phyloP scores from a whole-genome alignment of 1,140 invertebrate species.

The Drosophila seguyi region DNA sequence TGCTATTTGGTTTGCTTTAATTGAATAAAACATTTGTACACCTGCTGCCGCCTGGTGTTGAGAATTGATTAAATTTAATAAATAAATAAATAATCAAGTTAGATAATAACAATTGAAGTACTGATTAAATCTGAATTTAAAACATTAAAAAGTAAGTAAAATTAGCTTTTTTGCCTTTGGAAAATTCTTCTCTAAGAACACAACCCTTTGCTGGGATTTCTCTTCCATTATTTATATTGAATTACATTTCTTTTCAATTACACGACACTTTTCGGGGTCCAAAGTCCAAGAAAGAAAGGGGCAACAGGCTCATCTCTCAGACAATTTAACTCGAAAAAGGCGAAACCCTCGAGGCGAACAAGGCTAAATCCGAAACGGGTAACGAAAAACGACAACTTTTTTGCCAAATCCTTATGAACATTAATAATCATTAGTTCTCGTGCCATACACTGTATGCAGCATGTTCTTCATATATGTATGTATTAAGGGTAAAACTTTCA shows the following conservation, averaged over 20 bases:
- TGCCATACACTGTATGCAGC: no score
- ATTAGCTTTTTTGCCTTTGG: no score
- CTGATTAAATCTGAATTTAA: neutral
- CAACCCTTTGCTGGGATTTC: no score
- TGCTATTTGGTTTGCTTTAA: slow-evolving; percentile 13
- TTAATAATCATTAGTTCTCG: slow-evolving; percentile 79
- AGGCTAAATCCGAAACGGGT: slow-evolving; percentile 35
- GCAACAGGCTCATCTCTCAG: slow-evolving; percentile 59
- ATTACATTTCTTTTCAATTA: slow-evolving; percentile 65
- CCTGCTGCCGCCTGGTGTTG: neutral
- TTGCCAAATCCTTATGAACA: slow-evolving; percentile 72
- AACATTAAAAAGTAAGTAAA: neutral
- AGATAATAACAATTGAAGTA: slow-evolving; percentile 3
- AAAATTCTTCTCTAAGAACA: no score
- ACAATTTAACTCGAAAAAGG: slow-evolving; percentile 57
- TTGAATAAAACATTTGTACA: slow-evolving; percentile 34
- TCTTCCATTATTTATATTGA: slow-evolving; percentile 14
- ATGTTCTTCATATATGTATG: slow-evolving; percentile 23
- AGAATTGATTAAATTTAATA: slow-evolving; percentile 2
- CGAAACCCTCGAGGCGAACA: slow-evolving; percentile 24
- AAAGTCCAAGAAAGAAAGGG: slow-evolving; percentile 8
- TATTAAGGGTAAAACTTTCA: slow-evolving; percentile 33
- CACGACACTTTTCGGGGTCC: slow-evolving; percentile 38
- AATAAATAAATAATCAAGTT: neutral
- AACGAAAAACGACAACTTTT: slow-evolving; percentile 47